phyloP scores from a whole-genome alignment of 2,113 vertebrate genomes.

The Trichomycterus rosablanca region DNA sequence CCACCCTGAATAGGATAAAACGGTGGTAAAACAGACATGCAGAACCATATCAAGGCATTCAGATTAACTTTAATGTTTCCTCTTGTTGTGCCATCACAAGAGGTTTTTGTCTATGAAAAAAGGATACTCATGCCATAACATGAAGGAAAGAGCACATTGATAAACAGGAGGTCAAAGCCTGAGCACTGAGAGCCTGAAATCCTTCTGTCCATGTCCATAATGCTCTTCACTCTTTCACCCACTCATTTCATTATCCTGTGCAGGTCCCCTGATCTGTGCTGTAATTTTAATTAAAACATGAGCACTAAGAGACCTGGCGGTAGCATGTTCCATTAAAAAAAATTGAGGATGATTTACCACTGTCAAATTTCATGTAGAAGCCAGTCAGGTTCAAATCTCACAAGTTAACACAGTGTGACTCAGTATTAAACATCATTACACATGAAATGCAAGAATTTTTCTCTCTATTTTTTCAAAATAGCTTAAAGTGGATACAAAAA shows the following conservation, averaged over 20 bases:
- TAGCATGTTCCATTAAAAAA: conserved; percentile 16
- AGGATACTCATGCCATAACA: conserved; percentile 4
- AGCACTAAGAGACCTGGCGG: conserved; percentile 14
- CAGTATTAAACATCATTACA: conserved; percentile 9
- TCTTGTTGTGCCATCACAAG: no score
- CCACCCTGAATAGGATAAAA: no score
- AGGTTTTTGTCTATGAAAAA: no score
- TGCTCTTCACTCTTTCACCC: conserved; percentile 41
- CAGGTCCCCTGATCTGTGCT: conserved; percentile 54
- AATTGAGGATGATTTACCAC: not conserved
- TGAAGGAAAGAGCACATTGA: not conserved
- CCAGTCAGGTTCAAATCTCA: not conserved
- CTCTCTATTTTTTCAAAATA: no score
- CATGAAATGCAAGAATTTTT: not conserved
- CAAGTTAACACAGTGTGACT: not conserved
- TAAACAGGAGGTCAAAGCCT: not conserved
- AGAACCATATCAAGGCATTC: no score
- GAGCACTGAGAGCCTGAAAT: conserved; percentile 22
- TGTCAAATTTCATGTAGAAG: conserved; percentile 6
- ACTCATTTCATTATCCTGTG: conserved; percentile 54
- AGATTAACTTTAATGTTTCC: no score
- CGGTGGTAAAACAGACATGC: no score
- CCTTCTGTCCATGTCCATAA: conserved; percentile 43
- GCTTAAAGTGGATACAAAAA: no score
- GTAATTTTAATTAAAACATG: conserved; percentile 64